These are phyloP conservation scores for Microcebus tavaratra DNA, from an alignment of 2,113 vertebrate genomes.

Conservation along the genomic window DNA sequence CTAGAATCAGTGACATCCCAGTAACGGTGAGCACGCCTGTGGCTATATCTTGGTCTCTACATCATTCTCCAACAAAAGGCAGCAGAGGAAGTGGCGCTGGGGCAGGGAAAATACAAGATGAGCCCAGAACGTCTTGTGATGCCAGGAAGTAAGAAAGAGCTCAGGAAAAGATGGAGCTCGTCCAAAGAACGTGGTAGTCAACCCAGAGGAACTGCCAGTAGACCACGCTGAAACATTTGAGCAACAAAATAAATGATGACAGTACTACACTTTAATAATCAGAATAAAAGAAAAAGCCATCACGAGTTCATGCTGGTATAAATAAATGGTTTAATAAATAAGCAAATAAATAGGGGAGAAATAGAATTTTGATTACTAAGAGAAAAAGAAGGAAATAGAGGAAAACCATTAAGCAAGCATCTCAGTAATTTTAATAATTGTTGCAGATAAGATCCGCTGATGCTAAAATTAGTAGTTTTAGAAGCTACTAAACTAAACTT, in stretches of 20 bases:
- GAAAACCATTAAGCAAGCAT: not conserved
- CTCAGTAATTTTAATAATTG: too few relatives aligned
- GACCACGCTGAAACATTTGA: too few relatives aligned
- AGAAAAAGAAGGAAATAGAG: not conserved
- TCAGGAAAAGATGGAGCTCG: not conserved
- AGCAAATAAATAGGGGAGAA: not conserved
- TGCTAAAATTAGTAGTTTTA: not conserved
- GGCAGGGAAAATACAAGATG: not conserved
- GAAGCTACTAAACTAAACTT: not conserved
- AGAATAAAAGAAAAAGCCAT: not conserved
- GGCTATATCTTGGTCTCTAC: not conserved
- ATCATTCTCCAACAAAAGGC: not conserved
- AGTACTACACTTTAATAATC: not conserved
- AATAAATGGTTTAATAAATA: not conserved
- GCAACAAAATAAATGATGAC: not conserved
- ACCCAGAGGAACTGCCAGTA: not conserved
- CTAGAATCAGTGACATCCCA: not conserved
- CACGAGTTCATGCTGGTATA: not conserved
- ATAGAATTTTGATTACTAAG: not conserved
- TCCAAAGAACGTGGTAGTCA: not conserved
- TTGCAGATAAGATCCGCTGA: not conserved
- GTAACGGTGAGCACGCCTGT: accelerated
- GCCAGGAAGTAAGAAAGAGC: not conserved
- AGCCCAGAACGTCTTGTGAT: not conserved
- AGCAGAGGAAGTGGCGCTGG: not conserved